Evolutionary conservation across 2,797 vertebrate species (phyloP).

Genomic region (Pyrocephalus nanus): DNA sequence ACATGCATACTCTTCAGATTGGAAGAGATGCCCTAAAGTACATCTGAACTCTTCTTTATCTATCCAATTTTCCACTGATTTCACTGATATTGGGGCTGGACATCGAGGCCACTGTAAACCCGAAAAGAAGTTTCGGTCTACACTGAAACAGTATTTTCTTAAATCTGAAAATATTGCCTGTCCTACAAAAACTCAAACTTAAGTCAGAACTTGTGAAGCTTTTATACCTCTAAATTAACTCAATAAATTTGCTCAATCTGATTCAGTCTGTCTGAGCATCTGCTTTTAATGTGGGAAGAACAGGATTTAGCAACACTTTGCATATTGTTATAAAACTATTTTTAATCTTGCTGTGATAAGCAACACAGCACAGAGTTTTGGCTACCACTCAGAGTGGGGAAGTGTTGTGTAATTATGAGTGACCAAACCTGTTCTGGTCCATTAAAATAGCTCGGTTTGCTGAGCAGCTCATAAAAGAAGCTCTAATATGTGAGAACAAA

Average conservation of each 20-base stretch:
- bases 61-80: background rate
- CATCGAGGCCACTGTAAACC: background rate
- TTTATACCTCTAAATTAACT: conserved; percentile 3
- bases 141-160: background rate
- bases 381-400: background rate
- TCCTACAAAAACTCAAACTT: background rate
- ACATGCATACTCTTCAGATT: background rate
- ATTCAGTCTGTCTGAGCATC: background rate
- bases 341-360: conserved; percentile 1
- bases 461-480: background rate
- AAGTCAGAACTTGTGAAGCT: background rate
- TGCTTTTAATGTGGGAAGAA: conserved; percentile 37
- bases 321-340: conserved; percentile 21
- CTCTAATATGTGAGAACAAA: background rate
- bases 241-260: background rate
- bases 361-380: background rate
- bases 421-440: background rate
- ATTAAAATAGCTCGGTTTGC: background rate
- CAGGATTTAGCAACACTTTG: background rate
- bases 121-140: background rate
- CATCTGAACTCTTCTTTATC: background rate
- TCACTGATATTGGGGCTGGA: background rate
- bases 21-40: background rate
- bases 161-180: background rate
- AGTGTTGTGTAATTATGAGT: background rate